A percentile compares a stretch with the other conserved stretches of the same genome.
Evolutionary conservation across 2,888 invertebrate species (phyloP).

Genomic region (Xestia c-nigrum): DNA sequence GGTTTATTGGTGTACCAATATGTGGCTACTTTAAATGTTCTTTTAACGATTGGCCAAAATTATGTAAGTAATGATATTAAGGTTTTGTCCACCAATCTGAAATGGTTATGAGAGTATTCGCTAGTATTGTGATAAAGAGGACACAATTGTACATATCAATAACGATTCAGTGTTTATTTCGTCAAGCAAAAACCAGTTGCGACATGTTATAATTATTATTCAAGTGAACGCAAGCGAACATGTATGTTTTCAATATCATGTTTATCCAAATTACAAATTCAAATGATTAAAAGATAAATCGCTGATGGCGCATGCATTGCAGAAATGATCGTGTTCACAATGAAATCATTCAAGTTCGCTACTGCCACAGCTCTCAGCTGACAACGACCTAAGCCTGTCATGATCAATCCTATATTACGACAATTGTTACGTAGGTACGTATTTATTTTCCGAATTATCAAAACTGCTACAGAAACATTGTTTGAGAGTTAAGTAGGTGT

Average conservation of each 20-base stretch:
- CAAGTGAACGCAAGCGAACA: neutral
- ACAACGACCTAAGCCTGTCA: constrained; percentile 71
- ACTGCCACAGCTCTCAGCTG: constrained; percentile 65
- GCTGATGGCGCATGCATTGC: constrained; percentile 68
- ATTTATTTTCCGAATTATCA: constrained; percentile 40
- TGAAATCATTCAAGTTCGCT: constrained; percentile 78
- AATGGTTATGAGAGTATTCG: neutral
- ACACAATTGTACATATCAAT: constrained; percentile 1
- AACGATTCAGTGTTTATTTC: constrained; percentile 1
- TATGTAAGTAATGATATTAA: neutral
- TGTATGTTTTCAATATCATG: neutral
- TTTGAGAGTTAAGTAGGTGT: constrained; percentile 15
- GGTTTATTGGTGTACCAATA: constrained; percentile 3
- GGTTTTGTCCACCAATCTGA: neutral
- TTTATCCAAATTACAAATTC: neutral
- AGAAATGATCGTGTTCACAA: constrained; percentile 60
- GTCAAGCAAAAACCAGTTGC: constrained; percentile 7
- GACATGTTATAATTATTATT: neutral
- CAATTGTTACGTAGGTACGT: constrained; percentile 57
- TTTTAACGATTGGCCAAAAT: neutral
- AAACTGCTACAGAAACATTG: constrained; percentile 33
- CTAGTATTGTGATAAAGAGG: neutral
- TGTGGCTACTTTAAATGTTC: neutral
- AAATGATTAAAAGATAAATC: constrained; percentile 46
- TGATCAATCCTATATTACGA: constrained; percentile 63